Base-by-base conservation (phyloP, 2,113 vertebrate species). In the Macroglossus sobrinus region DNA sequence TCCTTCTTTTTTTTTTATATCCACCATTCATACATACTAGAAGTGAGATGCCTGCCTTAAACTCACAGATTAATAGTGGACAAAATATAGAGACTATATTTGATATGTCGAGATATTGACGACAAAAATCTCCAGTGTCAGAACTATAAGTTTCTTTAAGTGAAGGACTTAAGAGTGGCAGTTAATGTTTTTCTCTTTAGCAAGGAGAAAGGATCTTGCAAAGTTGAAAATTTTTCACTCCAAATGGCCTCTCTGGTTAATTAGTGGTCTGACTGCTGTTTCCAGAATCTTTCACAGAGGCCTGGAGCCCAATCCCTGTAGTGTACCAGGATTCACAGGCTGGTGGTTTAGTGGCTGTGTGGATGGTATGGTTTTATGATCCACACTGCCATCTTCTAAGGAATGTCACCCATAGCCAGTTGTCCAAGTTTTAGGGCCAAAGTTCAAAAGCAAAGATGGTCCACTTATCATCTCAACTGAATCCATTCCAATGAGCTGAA, bases 331-430 rank as follows among this genome's bases (percentile, higher is more conserved):
- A 71, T 12, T 55, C 55, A 3, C 19, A 2, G 26, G 45, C 75
- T 35, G 33, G 26, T 38, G 13, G 33, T 30, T 63, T 10, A 4
- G 24, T 0, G 4, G 24, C 19, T 50, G 50, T 7, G 38, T 6
- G 50, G 40, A 10, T 33, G 2, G 4, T 19, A 38, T 35, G 26
- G 69, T 97, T 94, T 88, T 57, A n/a, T 82, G 90, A 96, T 22
- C 76, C 96, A 96, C 91, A 95, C 92, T 97, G 97, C 97, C 97
- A 97, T 89, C 97, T 97, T 53, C 95, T 98, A 97, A 96, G 57
- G 4, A 91, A 82, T 47, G 63, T 72, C 43, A 13, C 7, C 15
- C 15, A 57, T 0, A 61, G 40, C 50, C 63, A 7, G 35, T 8
- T 22, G 33, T 7, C 71, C n/a, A 26, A 28, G 63, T 18, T 64